These are phyloP conservation scores for Ceratoteleas bidentatus DNA, from an alignment of 1,140 invertebrate genomes.

Conservation along the genomic window DNA sequence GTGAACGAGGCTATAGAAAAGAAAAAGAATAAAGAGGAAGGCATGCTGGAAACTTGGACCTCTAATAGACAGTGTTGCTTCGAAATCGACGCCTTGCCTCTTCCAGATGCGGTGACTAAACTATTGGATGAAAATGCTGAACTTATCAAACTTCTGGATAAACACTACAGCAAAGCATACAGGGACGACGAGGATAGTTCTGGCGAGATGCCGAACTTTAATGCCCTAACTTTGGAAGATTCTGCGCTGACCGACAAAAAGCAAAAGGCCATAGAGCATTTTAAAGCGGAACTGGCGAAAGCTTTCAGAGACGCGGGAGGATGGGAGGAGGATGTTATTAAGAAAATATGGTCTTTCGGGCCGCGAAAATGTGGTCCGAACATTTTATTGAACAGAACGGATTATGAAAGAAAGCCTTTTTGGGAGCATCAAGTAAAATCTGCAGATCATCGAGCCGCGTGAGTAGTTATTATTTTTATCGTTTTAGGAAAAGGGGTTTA, in stretches of 20 bases:
- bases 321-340: constrained; percentile 83
- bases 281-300: constrained; percentile 85
- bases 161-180: constrained; percentile 73
- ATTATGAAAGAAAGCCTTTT: constrained; percentile 80
- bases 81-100: constrained; percentile 89
- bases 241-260: constrained; percentile 80
- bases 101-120: constrained; percentile 88
- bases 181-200: constrained; percentile 62
- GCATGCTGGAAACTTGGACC: constrained; percentile 84
- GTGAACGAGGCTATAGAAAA: constrained; percentile 92
- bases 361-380: constrained; percentile 94
- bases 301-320: constrained; percentile 84
- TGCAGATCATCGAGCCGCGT: constrained; percentile 71
- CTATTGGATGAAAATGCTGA: constrained; percentile 85
- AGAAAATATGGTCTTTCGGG: constrained; percentile 95
- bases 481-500: neutral
- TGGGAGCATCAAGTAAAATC: constrained; percentile 73
- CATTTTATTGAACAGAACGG: constrained; percentile 89
- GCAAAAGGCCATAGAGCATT: constrained; percentile 82
- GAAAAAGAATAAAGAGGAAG: constrained; percentile 82
- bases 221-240: constrained; percentile 61
- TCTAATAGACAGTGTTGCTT: constrained; percentile 88
- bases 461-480: constrained; percentile 53
- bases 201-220: constrained; percentile 48
- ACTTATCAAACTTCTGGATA: constrained; percentile 83